Base-by-base conservation (phyloP, 2,113 vertebrate species). In the Sander vitreus region DNA sequence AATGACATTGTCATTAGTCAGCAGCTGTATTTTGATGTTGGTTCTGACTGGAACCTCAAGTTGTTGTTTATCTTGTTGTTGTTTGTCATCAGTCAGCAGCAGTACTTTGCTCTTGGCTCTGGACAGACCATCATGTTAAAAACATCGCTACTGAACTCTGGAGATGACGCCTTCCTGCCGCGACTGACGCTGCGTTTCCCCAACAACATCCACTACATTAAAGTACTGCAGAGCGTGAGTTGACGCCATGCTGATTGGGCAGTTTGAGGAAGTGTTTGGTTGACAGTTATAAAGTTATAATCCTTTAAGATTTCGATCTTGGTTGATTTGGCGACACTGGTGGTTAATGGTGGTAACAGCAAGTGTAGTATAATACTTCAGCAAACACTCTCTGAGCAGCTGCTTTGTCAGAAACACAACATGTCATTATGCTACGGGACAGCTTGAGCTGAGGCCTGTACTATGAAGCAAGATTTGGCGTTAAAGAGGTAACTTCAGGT, bases 111-210 rank as follows among this genome's bases (percentile, higher is more conserved):
- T n/a, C 92, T 98, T 87, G 97, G 97, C 78, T 96, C 94, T 8
- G 92, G 90, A 76, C 96, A 96, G 91, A 97, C 93, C 2, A 80
- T 99, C 66, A 85, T 94, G 90, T 71, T 99, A 83, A 97, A 97
- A 10, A 25, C 97, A 48, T 94, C 93, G 0, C 73, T 99, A 39
- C 83, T 92, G 83, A 99, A 98, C 78, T 91, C 85, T 14, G 98
- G 98, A 72, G 98, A 99, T 14, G 97, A 98, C 23, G 97, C 98
- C 0, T 98, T 97, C 76, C 95, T 97, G 71, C 96, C 97, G 0
- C 88, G 92, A 30, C 93, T 99, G 58, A 94, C 90, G 11, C 81
- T 99, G 77, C 88, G 73, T 0, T 96, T 99, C 50, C 97, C 97
- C 23, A 89, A 87, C 68, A 96, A 96, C 71, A 94, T 99, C 88